Evolutionary conservation across 2,888 invertebrate species (phyloP).

Genomic region (Strigamia maritima): DNA sequence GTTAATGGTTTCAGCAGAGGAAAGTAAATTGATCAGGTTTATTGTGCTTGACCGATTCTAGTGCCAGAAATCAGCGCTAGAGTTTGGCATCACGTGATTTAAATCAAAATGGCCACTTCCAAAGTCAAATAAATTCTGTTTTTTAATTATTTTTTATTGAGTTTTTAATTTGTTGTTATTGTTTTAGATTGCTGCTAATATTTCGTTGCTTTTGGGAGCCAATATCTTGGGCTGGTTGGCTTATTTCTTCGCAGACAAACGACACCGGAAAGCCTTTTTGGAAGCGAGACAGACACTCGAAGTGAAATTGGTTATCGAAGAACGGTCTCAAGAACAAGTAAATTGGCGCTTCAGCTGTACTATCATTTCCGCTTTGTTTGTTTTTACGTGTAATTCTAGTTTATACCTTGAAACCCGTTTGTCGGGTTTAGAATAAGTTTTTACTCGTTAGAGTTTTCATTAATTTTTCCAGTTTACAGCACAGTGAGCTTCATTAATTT

Average conservation of each 20-base stretch:
- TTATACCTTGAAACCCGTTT: neutral
- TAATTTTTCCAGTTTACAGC: neutral
- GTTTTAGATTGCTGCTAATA: constrained; percentile 69
- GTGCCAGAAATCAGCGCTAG: too few relatives aligned
- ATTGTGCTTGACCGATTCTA: too few relatives aligned
- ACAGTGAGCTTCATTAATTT: neutral
- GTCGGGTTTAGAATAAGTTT: neutral
- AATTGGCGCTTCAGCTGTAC: constrained; percentile 34
- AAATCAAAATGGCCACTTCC: too few relatives aligned
- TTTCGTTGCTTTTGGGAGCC: constrained; percentile 67
- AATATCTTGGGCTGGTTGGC: constrained; percentile 71
- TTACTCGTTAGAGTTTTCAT: neutral
- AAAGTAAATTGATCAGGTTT: too few relatives aligned
- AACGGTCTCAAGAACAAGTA: constrained; percentile 89
- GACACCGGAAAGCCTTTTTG: constrained; percentile 81
- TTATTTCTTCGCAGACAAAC: constrained; percentile 74
- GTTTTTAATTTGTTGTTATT: constrained; percentile 42
- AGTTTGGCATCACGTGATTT: too few relatives aligned
- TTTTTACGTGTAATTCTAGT: neutral
- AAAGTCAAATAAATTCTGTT: neutral
- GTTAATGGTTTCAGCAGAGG: too few relatives aligned
- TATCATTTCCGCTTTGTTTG: neutral
- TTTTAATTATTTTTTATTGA: neutral
- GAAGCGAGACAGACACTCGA: constrained; percentile 87
- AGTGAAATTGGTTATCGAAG: constrained; percentile 87